These are phyloP conservation scores for Netelia virgata DNA, from an alignment of 2,888 invertebrate species.

Conservation along the genomic window DNA sequence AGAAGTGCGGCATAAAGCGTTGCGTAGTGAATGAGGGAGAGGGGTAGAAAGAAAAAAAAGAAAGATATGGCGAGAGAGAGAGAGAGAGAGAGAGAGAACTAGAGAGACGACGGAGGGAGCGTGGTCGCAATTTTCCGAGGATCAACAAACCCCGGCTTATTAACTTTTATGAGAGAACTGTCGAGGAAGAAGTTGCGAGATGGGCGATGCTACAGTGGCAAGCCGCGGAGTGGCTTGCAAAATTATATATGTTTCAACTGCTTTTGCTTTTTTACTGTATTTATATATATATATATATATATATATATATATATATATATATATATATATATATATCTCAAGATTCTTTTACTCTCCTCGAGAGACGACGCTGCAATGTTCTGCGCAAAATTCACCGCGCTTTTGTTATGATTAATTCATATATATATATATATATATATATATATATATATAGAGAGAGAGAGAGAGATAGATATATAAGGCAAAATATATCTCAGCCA, in stretches of 20 bases:
- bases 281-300: slow-evolving; percentile 14
- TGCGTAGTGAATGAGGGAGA: slow-evolving; percentile 61
- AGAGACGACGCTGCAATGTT: slow-evolving; percentile 4
- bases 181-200: slow-evolving; percentile 74
- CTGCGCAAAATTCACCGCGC: slow-evolving; percentile 15
- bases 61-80: neutral
- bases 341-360: slow-evolving; percentile 23
- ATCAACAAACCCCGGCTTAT: slow-evolving; percentile 82
- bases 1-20: slow-evolving; percentile 77
- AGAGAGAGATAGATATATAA: too few relatives aligned
- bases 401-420: slow-evolving; percentile 39
- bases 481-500: too few relatives aligned
- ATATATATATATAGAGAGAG: neutral
- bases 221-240: slow-evolving; percentile 65
- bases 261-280: slow-evolving; percentile 12
- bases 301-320: slow-evolving; percentile 1
- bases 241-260: slow-evolving; percentile 68
- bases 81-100: slow-evolving; percentile 13
- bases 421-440: neutral
- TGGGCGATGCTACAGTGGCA: slow-evolving; percentile 60
- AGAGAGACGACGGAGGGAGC: slow-evolving; percentile 28
- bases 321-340: neutral
- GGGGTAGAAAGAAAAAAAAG: slow-evolving; percentile 6
- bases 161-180: slow-evolving; percentile 81
- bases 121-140: slow-evolving; percentile 80